Base-by-base conservation (phyloP, 2,797 vertebrate species). In the Spinus olivaceus region DNA sequence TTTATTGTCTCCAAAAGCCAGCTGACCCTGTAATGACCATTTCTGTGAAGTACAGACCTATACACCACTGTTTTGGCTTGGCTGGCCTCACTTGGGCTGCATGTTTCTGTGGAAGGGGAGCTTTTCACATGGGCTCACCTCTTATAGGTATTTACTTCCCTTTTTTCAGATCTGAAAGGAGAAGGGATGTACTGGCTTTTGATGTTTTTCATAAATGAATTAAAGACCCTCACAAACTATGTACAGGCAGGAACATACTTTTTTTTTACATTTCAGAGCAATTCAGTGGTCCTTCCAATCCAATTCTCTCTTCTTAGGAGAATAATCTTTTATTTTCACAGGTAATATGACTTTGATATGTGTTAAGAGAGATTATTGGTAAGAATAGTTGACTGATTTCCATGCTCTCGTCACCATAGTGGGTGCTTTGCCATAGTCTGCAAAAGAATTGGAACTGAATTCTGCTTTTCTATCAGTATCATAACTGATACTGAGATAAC, bases 111-210 rank as follows among this genome's bases (percentile, higher is more conserved):
- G 42, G 14, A 35, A 3, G 1, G 6, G n/a, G 23, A 74, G 39
- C 6, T 10, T 42, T 50, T 44, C 57, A 39, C 1, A 1, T 16
- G 5, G 10, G 7, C 32, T 79, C 0, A 0, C 24, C 49, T 7
- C 1, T 27, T 46, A 14, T 0, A 25, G 35, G 8, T n/a, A 35
- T 56, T 44, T 51, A 56, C 33, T 81, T 81, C 42, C 24, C 4
- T 30, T 39, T 80, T 33, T 67, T 70, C 50, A 77, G 32, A 67
- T 49, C 32, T 30, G 28, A 81, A 88, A 51, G 35, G 25, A 56
- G 22, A 71, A 44, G 16, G 8, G 12, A 70, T 14, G 17, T 71
- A 71, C 4, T 17, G 23, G 35, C 42, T 21, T 63, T 33, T 24
- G 10, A 44, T n/a, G 46, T 18, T 49, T 54, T 47, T 63, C 5